These are phyloP conservation scores for Nettapus auritus DNA, from an alignment of 2,113 vertebrate species.

Conservation along the genomic window DNA sequence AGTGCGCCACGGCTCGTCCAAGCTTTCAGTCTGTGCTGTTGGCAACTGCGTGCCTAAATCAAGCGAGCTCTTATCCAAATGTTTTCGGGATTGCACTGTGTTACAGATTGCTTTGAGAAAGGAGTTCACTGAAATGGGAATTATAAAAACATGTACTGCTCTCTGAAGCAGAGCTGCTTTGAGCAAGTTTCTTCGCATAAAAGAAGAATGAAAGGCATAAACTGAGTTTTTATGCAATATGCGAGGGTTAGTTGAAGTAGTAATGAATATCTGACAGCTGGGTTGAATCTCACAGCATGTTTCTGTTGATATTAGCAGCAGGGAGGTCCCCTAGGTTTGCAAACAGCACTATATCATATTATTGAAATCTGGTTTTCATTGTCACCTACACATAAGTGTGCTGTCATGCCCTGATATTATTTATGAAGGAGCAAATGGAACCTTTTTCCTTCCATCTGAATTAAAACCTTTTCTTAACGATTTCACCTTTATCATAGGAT, in stretches of 20 bases:
- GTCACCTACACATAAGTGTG: neutral
- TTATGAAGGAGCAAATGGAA: neutral
- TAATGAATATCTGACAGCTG: constrained; percentile 40
- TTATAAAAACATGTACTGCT: neutral
- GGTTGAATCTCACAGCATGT: constrained; percentile 15
- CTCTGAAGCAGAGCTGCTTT: neutral
- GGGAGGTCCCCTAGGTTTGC: constrained; percentile 37
- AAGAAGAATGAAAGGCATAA: neutral
- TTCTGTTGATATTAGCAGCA: constrained; percentile 19
- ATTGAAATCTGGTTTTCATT: constrained; percentile 51
- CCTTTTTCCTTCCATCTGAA: constrained; percentile 2
- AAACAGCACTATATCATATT: neutral
- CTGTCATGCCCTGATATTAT: neutral
- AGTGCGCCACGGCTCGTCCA: neutral
- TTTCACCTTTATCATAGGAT: neutral
- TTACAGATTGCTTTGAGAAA: neutral
- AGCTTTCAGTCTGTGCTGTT: neutral
- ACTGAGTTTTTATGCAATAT: neutral
- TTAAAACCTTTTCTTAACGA: neutral
- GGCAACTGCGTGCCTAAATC: neutral
- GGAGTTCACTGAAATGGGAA: neutral
- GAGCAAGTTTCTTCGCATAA: neutral
- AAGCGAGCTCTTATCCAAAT: neutral
- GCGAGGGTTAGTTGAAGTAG: neutral
- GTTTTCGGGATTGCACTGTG: neutral